Evolutionary conservation across 1,140 invertebrate genomes (phyloP), one percentile per base, ranked within the genome.

Genomic region (Limonius californicus): DNA sequence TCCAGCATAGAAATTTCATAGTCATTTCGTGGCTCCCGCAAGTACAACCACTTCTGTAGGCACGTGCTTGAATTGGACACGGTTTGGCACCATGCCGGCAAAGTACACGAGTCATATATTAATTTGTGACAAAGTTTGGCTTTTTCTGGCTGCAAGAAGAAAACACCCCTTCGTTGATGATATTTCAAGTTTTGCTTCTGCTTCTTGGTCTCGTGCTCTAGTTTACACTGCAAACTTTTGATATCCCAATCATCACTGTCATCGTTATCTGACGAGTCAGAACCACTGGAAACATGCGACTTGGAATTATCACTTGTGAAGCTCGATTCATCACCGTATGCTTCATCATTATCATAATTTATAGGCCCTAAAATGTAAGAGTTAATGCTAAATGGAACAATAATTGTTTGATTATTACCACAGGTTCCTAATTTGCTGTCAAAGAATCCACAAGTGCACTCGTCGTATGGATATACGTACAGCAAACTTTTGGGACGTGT

Each of bases 391-490:
- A n/a, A n/a, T n/a, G n/a, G n/a, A n/a, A n/a, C n/a, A n/a, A n/a
- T n/a, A n/a, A n/a, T n/a, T n/a, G n/a, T n/a, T n/a, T n/a, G n/a
- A n/a, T n/a, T n/a, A n/a, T 27, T 27, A 27, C 23, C 23, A 9
- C 9, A 27, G 9, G 23, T 27, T 4, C 23, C 23, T 9, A 9
- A 27, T 27, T 27, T 9, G 3, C 9, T 27, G 9, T 27, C 23
- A 27, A 27, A 27, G 23, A 27, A 27, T 27, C 63, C 62, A 64
- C 71, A 73, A n/a, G 62, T 62, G 43, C 71, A 73, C 15, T 67
- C 60, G 0, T 54, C 56, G 62, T 73, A 72, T 16, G 71, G 71
- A 47, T 69, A 62, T 59, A 57, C 16, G 54, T 73, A 73, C 16
- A 73, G 59, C 11, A 66, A 14, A 64, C 68, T 73, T 11, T 68